Evolutionary conservation across 2,113 vertebrate genomes (phyloP).

Genomic region (Chaenogobius annularis): DNA sequence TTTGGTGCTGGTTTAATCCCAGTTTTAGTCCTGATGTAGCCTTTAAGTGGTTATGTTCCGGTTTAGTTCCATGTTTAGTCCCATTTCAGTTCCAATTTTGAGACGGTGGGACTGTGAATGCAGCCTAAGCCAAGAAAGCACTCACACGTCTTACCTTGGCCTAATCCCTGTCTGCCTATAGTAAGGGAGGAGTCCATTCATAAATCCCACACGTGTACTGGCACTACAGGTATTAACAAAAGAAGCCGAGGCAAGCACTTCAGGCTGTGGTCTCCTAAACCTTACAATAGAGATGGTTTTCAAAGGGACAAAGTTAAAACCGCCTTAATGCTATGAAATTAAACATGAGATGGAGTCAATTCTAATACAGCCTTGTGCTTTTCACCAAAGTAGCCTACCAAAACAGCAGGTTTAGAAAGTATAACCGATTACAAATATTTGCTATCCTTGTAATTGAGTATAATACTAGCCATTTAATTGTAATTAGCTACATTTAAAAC

Average conservation of each 20-base stretch:
- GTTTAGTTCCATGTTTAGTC: too few species aligned
- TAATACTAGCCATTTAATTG: too few species aligned
- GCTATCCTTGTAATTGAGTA: too few species aligned
- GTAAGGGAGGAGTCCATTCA: slow-evolving; percentile 35
- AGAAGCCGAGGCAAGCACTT: slow-evolving; percentile 19
- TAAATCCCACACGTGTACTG: slow-evolving; percentile 32
- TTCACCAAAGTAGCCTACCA: too few species aligned
- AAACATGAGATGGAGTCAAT: background rate
- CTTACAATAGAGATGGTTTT: background rate
- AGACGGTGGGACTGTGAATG: background rate
- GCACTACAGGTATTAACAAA: slow-evolving; percentile 41
- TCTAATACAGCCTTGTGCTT: too few species aligned
- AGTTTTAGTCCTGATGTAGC: background rate
- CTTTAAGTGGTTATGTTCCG: too few species aligned
- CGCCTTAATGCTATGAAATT: background rate
- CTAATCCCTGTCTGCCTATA: slow-evolving; percentile 27
- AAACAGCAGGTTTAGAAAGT: too few species aligned
- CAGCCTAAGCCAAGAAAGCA: background rate
- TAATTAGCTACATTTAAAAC: too few species aligned
- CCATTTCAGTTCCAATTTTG: too few species aligned
- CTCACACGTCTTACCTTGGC: slow-evolving; percentile 4
- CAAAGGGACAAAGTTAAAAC: background rate
- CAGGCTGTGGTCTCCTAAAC: background rate
- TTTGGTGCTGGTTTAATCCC: background rate
- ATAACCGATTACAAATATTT: too few species aligned